These are phyloP conservation scores for Alaudala cheleensis DNA, from an alignment of 2,113 vertebrate species.

Conservation along the genomic window DNA sequence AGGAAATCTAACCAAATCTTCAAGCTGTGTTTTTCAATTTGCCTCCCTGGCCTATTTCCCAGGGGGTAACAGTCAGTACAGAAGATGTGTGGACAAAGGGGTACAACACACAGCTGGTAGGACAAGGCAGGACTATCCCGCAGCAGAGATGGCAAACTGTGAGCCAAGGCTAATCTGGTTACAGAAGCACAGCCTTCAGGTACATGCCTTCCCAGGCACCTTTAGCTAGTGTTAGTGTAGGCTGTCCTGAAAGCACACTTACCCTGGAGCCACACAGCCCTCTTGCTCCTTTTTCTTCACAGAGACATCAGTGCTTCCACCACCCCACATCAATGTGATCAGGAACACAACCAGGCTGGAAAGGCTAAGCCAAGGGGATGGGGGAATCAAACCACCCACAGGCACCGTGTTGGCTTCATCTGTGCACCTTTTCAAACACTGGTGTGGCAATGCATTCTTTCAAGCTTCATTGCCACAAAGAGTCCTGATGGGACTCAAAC, in stretches of 20 bases:
- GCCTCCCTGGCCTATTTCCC: background rate
- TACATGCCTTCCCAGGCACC: rapidly evolving
- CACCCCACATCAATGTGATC: rapidly evolving
- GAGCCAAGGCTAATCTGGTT: background rate
- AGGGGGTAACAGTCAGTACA: background rate
- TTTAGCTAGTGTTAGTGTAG: background rate
- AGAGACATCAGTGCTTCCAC: background rate
- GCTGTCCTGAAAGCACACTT: background rate
- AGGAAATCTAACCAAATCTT: background rate
- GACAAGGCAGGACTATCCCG: background rate
- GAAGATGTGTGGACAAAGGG: background rate
- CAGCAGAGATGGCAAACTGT: background rate
- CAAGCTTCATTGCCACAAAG: background rate
- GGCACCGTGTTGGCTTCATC: background rate
- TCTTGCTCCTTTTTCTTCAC: background rate
- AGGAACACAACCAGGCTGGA: background rate
- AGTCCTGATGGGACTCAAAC: background rate
- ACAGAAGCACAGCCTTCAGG: background rate
- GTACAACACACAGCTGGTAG: background rate
- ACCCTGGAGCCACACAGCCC: background rate
- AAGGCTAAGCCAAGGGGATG: background rate
- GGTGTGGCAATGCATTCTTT: background rate
- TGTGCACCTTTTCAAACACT: background rate
- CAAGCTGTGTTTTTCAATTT: background rate
- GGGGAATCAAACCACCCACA: background rate